Evolutionary conservation across 2,888 invertebrate genomes (phyloP).

Genomic region (Physocephala rufipes): DNA sequence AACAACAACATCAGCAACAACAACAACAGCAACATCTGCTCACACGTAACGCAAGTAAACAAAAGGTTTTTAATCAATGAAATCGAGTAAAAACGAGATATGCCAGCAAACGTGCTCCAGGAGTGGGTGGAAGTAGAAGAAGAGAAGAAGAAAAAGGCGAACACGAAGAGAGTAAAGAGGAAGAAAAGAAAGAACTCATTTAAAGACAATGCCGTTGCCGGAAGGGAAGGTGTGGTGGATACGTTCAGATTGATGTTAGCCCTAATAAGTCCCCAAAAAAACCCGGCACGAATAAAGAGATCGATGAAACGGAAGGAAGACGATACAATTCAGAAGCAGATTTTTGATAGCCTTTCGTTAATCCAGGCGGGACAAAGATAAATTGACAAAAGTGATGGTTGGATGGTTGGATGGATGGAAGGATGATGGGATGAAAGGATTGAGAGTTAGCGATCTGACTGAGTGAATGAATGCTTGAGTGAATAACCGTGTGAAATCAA

Average conservation of each 20-base stretch:
- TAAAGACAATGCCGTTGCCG: not conserved
- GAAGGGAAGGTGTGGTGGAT: not conserved
- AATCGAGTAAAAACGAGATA: constrained; percentile 23
- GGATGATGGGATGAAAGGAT: not conserved
- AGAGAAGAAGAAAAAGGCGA: not conserved
- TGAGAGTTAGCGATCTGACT: not conserved
- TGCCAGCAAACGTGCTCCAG: not conserved
- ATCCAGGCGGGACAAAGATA: too few relatives aligned
- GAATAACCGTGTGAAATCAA: not conserved
- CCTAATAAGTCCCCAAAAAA: not conserved
- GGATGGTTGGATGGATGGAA: not conserved
- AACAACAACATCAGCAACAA: not conserved
- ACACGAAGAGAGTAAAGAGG: not conserved
- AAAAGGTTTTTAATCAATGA: constrained; percentile 36
- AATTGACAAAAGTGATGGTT: not conserved
- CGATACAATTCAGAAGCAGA: constrained; percentile 1
- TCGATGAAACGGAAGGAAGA: constrained; percentile 2
- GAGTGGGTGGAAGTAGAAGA: not conserved
- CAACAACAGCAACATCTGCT: constrained; percentile 24
- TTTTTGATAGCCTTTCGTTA: not conserved
- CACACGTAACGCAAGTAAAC: constrained; percentile 31
- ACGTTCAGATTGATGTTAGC: constrained; percentile 2
- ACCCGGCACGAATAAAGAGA: too few relatives aligned
- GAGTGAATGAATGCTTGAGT: not conserved
- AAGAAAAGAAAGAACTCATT: not conserved